These are phyloP conservation scores for Linnaemya tessellans DNA, from an alignment of 2,888 invertebrate genomes.

Conservation along the genomic window DNA sequence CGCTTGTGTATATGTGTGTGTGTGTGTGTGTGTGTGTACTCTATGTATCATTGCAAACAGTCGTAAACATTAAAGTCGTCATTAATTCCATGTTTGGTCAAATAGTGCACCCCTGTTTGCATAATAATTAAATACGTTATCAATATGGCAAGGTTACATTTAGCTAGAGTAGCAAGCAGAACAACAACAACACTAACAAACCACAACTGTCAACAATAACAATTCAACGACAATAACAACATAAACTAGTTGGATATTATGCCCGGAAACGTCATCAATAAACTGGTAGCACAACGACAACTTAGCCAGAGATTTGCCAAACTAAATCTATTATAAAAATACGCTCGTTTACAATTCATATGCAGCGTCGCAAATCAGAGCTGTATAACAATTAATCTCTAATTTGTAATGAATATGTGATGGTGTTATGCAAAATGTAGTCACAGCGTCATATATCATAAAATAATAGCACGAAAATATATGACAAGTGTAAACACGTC, in stretches of 20 bases:
- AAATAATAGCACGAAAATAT: no score
- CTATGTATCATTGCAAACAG: slow-evolving; percentile 28
- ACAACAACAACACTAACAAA: slow-evolving; percentile 17
- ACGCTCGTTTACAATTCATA: background rate
- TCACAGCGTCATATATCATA: no score
- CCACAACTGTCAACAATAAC: slow-evolving; percentile 17
- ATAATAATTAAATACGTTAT: slow-evolving; percentile 81
- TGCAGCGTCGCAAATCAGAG: slow-evolving; percentile 27
- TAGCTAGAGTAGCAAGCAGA: slow-evolving; percentile 46
- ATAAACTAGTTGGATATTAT: slow-evolving; percentile 70
- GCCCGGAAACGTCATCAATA: slow-evolving; percentile 69
- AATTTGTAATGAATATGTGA: background rate
- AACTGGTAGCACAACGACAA: slow-evolving; percentile 62
- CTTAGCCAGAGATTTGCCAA: slow-evolving; percentile 55
- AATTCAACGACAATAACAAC: slow-evolving; percentile 41
- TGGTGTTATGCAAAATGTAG: no score
- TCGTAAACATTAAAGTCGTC: slow-evolving; percentile 73
- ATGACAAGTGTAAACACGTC: no score
- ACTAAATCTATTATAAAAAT: slow-evolving; percentile 22
- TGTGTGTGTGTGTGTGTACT: no score
- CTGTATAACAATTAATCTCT: slow-evolving; percentile 30
- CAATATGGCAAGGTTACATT: slow-evolving; percentile 72
- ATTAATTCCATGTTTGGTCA: slow-evolving; percentile 83
- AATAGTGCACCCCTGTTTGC: slow-evolving; percentile 83
- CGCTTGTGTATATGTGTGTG: background rate